Evolutionary conservation across 2,888 invertebrate genomes (phyloP), one percentile per base, ranked within the genome.

Genomic region (Cheiracanthium punctorium): DNA sequence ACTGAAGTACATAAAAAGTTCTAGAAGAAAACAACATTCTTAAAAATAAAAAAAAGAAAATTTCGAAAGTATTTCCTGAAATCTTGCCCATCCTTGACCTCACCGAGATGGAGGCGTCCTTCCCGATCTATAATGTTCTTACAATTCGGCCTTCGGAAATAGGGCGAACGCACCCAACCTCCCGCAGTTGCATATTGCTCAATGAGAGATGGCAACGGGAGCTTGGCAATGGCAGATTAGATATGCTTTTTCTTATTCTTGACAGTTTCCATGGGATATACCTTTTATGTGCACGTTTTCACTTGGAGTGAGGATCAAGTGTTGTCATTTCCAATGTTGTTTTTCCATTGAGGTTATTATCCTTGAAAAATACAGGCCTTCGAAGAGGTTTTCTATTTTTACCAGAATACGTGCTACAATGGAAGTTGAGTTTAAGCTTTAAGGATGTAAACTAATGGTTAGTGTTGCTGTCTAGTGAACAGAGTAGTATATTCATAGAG

Each of bases 11-110:
- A n/a, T n/a, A n/a, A n/a, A n/a, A n/a, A n/a, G n/a, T n/a, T n/a
- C n/a, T n/a, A n/a, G n/a, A n/a, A n/a, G n/a, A n/a, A n/a, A n/a
- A n/a, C n/a, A n/a, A n/a, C n/a, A n/a, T n/a, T n/a, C n/a, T n/a
- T n/a, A n/a, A n/a, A n/a, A n/a, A n/a, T n/a, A 48, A 48, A 48
- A 17, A 48, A 12, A 37, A 2, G 12, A 24, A 5, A 58, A 58
- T 24, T 58, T n/a, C 58, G 20, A 58, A 58, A 24, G n/a, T n/a
- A n/a, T 8, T 24, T 58, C 12, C 24, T 8, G 5, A 48, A 17
- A 58, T 24, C 58, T 58, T 58, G 58, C 24, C 58, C 58, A 58
- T 58, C 58, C 58, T 58, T 58, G 58, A 58, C 58, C 58, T 58
- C 58, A n/a, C 17, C 24, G 58, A 58, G n/a, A 58, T 7, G 4